Evolutionary conservation across 2,797 vertebrate genomes (phyloP).

Genomic region (Coranthus polyacanthus): DNA sequence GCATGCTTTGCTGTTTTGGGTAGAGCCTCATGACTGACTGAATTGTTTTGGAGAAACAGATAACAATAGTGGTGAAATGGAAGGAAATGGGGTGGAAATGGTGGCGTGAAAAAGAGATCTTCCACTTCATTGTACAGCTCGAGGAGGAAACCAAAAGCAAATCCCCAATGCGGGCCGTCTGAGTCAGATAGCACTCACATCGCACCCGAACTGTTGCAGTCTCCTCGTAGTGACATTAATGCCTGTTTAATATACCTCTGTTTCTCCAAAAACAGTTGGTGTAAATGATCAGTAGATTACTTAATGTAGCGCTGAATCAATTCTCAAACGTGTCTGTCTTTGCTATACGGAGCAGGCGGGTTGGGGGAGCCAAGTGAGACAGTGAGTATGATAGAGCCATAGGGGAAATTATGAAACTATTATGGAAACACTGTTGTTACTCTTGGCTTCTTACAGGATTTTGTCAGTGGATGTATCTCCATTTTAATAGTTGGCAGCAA

Average conservation of each 20-base stretch:
- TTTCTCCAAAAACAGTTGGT: conserved; percentile 76
- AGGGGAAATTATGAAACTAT: conserved; percentile 78
- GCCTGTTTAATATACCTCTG: conserved; percentile 82
- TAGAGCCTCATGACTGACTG: conserved; percentile 48
- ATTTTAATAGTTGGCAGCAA: conserved; percentile 64
- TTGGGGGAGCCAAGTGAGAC: conserved; percentile 60
- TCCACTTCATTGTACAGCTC: conserved; percentile 79
- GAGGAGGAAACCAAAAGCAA: conserved; percentile 61
- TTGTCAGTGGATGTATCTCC: conserved; percentile 55
- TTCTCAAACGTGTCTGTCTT: conserved; percentile 81
- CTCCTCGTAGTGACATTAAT: conserved; percentile 74
- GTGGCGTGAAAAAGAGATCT: conserved; percentile 70
- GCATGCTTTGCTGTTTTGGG: conserved; percentile 50
- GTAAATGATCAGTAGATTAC: conserved; percentile 84
- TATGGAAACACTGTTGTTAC: conserved; percentile 71
- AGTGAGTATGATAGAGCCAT: conserved; percentile 76
- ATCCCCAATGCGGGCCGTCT: conserved; percentile 51
- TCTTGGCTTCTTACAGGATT: conserved; percentile 70
- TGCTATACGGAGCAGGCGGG: conserved; percentile 45
- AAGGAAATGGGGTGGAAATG: conserved; percentile 72
- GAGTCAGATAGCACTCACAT: conserved; percentile 63
- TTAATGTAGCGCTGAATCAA: conserved; percentile 86
- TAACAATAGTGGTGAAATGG: conserved; percentile 51
- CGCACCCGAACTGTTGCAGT: conserved; percentile 48
- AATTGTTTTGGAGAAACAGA: conserved; percentile 55